Conservation (phyloP, 1,140 invertebrate genomes). For the Bombyx mori region ASM3026992v2 NC_085127.1:8061001-8061500, state of each 20-base stretch:
- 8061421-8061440: conserved; percentile 30
- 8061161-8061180: neutral
- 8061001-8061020: conserved; percentile 54
- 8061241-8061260: neutral
- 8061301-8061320: conserved; percentile 6
- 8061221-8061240: conserved; percentile 12
- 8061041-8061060: conserved; percentile 63
- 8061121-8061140: neutral
- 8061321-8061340: conserved; percentile 14
- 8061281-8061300: conserved; percentile 6
- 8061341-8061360: conserved; percentile 27
- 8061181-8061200: too few species aligned
- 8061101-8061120: too few species aligned
- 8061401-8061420: conserved; percentile 46
- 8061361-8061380: conserved; percentile 64
- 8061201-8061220: neutral
- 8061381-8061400: conserved; percentile 63
- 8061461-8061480: conserved; percentile 26
- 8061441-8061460: conserved; percentile 29
- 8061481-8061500: neutral
- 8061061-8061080: neutral
- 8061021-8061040: conserved; percentile 55
- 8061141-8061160: neutral
- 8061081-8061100: neutral
- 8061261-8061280: conserved; percentile 9